phyloP scores from a whole-genome alignment of 1,140 invertebrate species.

The Vanessa tameamea region DNA sequence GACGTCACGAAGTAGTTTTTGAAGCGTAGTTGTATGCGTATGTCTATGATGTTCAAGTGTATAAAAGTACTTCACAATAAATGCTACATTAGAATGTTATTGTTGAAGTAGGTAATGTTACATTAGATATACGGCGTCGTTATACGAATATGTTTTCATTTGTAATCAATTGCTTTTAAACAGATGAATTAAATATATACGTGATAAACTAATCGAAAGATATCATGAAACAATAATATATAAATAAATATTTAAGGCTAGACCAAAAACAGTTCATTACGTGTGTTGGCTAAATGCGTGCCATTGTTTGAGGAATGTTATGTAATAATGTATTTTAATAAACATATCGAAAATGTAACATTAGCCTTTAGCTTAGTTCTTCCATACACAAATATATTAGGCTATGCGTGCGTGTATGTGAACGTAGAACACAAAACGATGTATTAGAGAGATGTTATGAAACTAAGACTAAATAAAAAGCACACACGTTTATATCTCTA shows the following conservation, averaged over 20 bases:
- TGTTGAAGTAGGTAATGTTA: constrained; percentile 68
- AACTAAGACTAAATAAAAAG: constrained; percentile 32
- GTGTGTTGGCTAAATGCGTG: constrained; percentile 65
- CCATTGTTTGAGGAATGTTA: constrained; percentile 71
- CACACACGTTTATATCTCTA: constrained; percentile 41
- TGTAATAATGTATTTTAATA: constrained; percentile 71
- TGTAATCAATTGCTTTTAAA: constrained; percentile 23
- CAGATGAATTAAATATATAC: not conserved
- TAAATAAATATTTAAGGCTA: constrained; percentile 34
- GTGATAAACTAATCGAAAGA: constrained; percentile 7
- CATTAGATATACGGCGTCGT: constrained; percentile 43
- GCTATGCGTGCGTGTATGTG: constrained; percentile 59
- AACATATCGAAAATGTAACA: constrained; percentile 77
- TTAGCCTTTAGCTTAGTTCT: constrained; percentile 79
- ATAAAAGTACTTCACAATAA: constrained; percentile 25
- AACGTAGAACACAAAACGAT: constrained; percentile 26
- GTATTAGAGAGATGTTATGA: constrained; percentile 32
- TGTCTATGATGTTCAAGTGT: constrained; percentile 47
- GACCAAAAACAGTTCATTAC: constrained; percentile 41
- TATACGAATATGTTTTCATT: constrained; percentile 18
- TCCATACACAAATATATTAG: constrained; percentile 68
- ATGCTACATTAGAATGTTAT: constrained; percentile 45
- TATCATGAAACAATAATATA: constrained; percentile 12
- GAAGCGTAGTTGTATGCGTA: constrained; percentile 44
- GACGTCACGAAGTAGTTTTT: constrained; percentile 49